Evolutionary conservation across 2,113 vertebrate genomes (phyloP), one percentile per base, ranked within the genome.

Genomic region (Pipra filicauda): DNA sequence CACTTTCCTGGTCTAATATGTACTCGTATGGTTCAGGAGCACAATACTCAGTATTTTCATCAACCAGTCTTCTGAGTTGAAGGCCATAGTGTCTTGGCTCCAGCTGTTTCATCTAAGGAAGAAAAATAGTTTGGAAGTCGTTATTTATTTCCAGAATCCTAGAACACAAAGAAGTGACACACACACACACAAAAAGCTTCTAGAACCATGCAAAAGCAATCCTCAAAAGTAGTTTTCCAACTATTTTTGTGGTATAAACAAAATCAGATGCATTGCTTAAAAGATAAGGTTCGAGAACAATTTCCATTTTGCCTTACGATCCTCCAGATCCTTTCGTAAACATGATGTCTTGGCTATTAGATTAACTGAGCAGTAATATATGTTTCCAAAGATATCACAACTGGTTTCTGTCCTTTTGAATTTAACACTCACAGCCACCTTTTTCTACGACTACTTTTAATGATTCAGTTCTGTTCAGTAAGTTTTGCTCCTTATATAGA

Each of bases 71-170:
- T 91, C 98, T 98, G 78, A 99, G 98, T 1, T 98, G 98, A 28
- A 99, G 97, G 57, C 98, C 96, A 31, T 99, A 98, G 91, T 97
- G 92, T 81, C 95, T 97, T 23, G 98, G 98, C 57, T 99, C 99
- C 97, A 99, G 91, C 57, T 98, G 98, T 82, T 98, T 98, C 97
- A 98, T 98, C 99, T 99, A 92, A 31, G 64, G 52, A 85, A 94
- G 48, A 66, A 93, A 91, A 16, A 95, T 24, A 75, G 28, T 83
- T 73, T 85, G 52, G 39, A 85, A 80, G 82, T 91, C 48, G 15
- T 82, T 59, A 70, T 80, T 91, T 85, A 69, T 89, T 90, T 92
- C 57, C 52, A 72, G 54, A 71, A 80, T 67, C 33, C 37, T 49
- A 91, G 28, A 81, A 76, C 21, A 58, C 49, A 73, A 52, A 92